A percentile compares a stretch with the other conserved stretches of the same genome.
Conservation (phyloP, 2,797 vertebrate genomes). For the Sebastes reedi region DNA sequence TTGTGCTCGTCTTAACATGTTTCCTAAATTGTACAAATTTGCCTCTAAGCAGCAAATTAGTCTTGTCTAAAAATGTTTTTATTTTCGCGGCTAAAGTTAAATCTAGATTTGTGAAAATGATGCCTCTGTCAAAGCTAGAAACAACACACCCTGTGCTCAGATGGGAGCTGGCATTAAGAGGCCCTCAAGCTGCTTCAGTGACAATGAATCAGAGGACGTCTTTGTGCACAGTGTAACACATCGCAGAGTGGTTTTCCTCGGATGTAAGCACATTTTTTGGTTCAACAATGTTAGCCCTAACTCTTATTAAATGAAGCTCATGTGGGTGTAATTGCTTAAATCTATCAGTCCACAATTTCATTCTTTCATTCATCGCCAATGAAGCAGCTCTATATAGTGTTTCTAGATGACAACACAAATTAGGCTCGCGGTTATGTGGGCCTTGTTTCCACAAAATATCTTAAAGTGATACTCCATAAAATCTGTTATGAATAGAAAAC, state of each 20-base stretch:
- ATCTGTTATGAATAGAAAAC: neutral
- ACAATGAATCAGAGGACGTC: constrained; percentile 55
- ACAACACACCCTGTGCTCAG: constrained; percentile 41
- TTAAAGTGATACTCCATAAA: constrained; percentile 22
- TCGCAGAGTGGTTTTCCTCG: constrained; percentile 50
- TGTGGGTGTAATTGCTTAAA: constrained; percentile 68
- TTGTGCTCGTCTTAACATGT: constrained; percentile 16
- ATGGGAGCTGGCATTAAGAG: constrained; percentile 39
- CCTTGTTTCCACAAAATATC: constrained; percentile 27
- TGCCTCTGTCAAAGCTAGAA: constrained; percentile 30
- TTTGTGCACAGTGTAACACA: constrained; percentile 38
- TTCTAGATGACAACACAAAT: constrained; percentile 59
- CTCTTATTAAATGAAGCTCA: constrained; percentile 54
- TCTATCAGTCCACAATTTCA: constrained; percentile 49
- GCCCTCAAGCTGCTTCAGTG: constrained; percentile 51
- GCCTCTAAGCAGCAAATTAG: constrained; percentile 40
- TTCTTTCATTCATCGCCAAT: constrained; percentile 40
- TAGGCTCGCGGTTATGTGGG: constrained; percentile 28
- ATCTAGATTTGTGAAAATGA: constrained; percentile 26
- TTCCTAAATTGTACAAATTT: constrained; percentile 33
- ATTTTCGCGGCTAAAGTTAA: constrained; percentile 11
- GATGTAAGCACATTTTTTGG: constrained; percentile 63
- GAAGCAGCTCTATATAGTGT: constrained; percentile 41
- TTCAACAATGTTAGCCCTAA: constrained; percentile 62
- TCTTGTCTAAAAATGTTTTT: constrained; percentile 3